Conservation (phyloP, 1,140 invertebrate genomes). For the Scaptomyza graminum region DNA sequence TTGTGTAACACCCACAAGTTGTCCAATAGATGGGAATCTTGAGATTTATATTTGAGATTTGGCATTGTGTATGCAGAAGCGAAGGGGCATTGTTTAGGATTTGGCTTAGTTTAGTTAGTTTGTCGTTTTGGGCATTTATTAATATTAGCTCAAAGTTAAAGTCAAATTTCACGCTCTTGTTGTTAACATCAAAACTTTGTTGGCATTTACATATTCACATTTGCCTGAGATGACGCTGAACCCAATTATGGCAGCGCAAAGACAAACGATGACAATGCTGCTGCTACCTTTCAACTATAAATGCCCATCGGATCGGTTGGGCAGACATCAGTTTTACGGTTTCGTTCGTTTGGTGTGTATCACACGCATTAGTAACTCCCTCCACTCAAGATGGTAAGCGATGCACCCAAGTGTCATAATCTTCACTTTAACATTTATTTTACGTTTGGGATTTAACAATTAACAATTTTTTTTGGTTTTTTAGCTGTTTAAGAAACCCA, state of each 20-base stretch:
- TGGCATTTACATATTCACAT: slow-evolving; percentile 63
- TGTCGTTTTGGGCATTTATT: slow-evolving; percentile 51
- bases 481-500: slow-evolving; percentile 49
- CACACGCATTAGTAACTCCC: slow-evolving; percentile 52
- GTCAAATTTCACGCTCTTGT: slow-evolving; percentile 68
- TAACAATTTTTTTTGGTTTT: not conserved
- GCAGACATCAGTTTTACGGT: slow-evolving; percentile 66
- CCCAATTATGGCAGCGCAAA: slow-evolving; percentile 43
- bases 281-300: slow-evolving; percentile 54
- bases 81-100: slow-evolving; percentile 21
- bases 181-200: slow-evolving; percentile 35
- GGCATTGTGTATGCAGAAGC: slow-evolving; percentile 11
- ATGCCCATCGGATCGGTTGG: slow-evolving; percentile 43
- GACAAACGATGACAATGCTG: slow-evolving; percentile 28
- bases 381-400: slow-evolving; percentile 71
- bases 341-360: slow-evolving; percentile 67
- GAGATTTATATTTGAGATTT: slow-evolving; percentile 7
- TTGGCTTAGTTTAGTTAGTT: slow-evolving; percentile 7
- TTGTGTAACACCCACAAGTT: slow-evolving; percentile 22
- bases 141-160: slow-evolving; percentile 59
- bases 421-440: not conserved
- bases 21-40: slow-evolving; percentile 7
- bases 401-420: slow-evolving; percentile 24
- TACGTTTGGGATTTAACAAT: slow-evolving; percentile 12
- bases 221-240: slow-evolving; percentile 26